These are phyloP conservation scores for Petrolisthes cinctipes DNA, from an alignment of 2,888 invertebrate species.

Conservation along the genomic window DNA sequence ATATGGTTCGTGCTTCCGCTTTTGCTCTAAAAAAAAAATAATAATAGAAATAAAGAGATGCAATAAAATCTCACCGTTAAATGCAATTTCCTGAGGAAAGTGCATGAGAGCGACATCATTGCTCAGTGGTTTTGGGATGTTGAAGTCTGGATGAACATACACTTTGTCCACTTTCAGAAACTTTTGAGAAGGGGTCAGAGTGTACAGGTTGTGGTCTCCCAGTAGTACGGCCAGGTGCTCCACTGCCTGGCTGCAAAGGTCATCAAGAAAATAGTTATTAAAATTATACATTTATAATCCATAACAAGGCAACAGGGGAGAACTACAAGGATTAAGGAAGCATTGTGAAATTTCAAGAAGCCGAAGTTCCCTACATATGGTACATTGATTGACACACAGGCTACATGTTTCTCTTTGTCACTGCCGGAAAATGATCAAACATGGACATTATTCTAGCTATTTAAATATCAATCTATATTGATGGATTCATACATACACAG, in stretches of 20 bases:
- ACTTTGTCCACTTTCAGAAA: conserved; percentile 52
- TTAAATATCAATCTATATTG: too few species aligned
- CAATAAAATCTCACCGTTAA: conserved; percentile 11
- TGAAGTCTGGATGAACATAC: conserved; percentile 63
- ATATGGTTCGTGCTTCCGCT: too few species aligned
- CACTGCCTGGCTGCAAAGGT: conserved; percentile 21
- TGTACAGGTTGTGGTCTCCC: conserved; percentile 64
- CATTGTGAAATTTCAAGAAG: too few species aligned
- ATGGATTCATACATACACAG: too few species aligned
- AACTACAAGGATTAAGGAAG: too few species aligned
- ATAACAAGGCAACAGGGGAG: not conserved
- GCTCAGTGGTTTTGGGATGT: conserved; percentile 57
- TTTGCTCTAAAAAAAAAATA: too few species aligned
- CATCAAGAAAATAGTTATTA: not conserved
- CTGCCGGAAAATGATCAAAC: too few species aligned
- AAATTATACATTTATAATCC: not conserved
- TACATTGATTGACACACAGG: too few species aligned
- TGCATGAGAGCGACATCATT: conserved; percentile 54
- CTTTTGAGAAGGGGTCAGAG: conserved; percentile 57
- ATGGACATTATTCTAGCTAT: too few species aligned
- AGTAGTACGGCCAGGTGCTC: conserved; percentile 49
- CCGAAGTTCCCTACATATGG: too few species aligned
- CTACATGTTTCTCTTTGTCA: too few species aligned
- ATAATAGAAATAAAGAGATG: too few species aligned
- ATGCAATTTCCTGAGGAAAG: conserved; percentile 47